These are phyloP conservation scores for Lacerta viridis DNA, from an alignment of 2,797 vertebrate genomes.

Conservation along the genomic window DNA sequence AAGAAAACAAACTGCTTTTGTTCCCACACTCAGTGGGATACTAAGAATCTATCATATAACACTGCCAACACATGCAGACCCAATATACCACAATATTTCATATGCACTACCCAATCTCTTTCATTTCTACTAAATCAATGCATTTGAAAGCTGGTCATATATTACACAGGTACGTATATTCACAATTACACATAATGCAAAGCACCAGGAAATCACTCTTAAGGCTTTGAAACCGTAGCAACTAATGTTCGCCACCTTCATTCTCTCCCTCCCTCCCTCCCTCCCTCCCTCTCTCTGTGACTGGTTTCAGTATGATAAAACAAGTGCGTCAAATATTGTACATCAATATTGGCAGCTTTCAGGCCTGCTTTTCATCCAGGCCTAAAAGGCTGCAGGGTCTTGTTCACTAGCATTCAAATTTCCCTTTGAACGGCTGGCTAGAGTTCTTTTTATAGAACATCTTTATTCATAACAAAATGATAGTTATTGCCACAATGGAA, in stretches of 20 bases:
- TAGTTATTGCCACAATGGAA: constrained; percentile 59
- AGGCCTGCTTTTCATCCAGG: constrained; percentile 10
- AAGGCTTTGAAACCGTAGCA: background rate
- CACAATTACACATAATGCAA: constrained; percentile 2
- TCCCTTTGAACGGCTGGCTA: constrained; percentile 57
- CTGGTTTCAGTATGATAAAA: constrained; percentile 61
- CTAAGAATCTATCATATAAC: background rate
- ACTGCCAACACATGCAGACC: background rate
- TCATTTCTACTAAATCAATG: constrained; percentile 31
- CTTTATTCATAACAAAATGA: constrained; percentile 66
- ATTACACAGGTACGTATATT: constrained; percentile 52
- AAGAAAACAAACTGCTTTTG: constrained; percentile 11
- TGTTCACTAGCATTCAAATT: constrained; percentile 53
- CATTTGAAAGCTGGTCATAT: background rate
- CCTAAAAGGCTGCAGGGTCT: constrained; percentile 35
- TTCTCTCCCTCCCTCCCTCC: background rate
- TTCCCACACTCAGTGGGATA: background rate
- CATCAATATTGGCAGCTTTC: constrained; percentile 45
- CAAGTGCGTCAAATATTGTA: constrained; percentile 54
- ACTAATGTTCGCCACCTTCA: constrained; percentile 47
- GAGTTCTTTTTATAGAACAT: constrained; percentile 53
- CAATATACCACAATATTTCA: background rate
- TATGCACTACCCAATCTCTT: background rate
- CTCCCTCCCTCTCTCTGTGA: background rate
- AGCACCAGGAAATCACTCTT: constrained; percentile 28